These are phyloP conservation scores for Phenganax marumi DNA, from an alignment of 92 coral and sea anemone species.

Conservation along the genomic window DNA sequence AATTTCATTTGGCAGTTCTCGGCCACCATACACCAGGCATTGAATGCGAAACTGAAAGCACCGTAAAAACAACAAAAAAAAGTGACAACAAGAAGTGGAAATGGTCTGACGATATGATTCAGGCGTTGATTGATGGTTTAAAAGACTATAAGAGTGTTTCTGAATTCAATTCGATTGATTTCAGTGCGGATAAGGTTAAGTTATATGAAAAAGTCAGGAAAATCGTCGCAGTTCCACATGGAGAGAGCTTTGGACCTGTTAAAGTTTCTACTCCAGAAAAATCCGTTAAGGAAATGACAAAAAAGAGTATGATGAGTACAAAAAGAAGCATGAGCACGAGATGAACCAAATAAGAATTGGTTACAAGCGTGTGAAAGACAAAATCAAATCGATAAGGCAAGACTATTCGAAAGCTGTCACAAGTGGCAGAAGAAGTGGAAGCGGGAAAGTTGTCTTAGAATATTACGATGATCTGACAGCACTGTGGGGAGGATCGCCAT, in stretches of 20 bases:
- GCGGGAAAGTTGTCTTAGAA: conserved; percentile 22
- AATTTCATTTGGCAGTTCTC: too few species aligned
- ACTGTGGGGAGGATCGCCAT: conserved; percentile 42
- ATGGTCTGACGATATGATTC: not conserved
- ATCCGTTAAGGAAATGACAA: not conserved
- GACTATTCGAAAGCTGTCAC: conserved; percentile 34
- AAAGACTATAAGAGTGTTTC: not conserved
- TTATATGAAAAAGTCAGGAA: not conserved
- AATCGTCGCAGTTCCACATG: not conserved
- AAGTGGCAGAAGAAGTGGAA: conserved; percentile 35
- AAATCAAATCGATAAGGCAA: conserved; percentile 29
- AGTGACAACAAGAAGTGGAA: too few species aligned
- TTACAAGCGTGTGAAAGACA: conserved; percentile 37
- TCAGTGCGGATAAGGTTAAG: not conserved
- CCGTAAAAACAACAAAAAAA: not conserved
- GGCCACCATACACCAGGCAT: not conserved
- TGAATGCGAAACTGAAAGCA: not conserved
- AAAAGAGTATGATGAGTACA: not conserved
- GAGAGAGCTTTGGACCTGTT: too few species aligned
- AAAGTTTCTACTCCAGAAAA: not conserved
- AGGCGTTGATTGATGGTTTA: not conserved
- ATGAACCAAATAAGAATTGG: conserved; percentile 1
- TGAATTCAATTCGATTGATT: not conserved
- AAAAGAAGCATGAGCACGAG: not conserved
- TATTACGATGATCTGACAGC: conserved; percentile 20